These are phyloP conservation scores for Urocynchramus pylzowi DNA, from an alignment of 2,113 vertebrate genomes.

Conservation along the genomic window DNA sequence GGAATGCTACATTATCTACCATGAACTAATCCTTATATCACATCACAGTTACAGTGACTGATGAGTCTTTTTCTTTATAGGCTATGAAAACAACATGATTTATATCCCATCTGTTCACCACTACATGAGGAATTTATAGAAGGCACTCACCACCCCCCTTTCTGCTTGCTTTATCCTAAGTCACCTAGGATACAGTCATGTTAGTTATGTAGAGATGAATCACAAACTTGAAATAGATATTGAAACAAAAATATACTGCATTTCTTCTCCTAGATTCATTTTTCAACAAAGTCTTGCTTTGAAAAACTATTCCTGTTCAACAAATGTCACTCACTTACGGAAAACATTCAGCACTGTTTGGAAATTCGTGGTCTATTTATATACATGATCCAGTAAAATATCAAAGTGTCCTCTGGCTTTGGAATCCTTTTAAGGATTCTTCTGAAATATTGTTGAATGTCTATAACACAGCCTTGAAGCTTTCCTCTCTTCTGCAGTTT, in stretches of 20 bases:
- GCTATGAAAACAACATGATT: neutral
- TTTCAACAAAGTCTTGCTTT: neutral
- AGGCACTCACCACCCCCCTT: accelerated
- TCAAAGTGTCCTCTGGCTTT: neutral
- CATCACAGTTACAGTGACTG: neutral
- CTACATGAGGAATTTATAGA: neutral
- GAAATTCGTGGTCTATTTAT: neutral
- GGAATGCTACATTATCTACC: neutral
- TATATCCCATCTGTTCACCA: neutral
- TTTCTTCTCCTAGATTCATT: neutral
- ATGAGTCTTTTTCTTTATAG: neutral
- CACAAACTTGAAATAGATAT: neutral
- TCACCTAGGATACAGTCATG: neutral
- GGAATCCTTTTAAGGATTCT: neutral
- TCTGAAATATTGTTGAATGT: neutral
- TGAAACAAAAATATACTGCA: neutral
- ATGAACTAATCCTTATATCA: neutral
- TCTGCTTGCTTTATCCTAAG: neutral
- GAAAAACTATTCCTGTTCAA: neutral
- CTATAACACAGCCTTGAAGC: neutral
- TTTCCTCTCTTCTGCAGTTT: neutral
- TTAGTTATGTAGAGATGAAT: neutral
- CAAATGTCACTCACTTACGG: neutral
- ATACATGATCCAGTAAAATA: neutral
- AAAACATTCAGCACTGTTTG: neutral